Base-by-base conservation (phyloP, 2,888 invertebrate species). In the Chydorus sphaericus region DNA sequence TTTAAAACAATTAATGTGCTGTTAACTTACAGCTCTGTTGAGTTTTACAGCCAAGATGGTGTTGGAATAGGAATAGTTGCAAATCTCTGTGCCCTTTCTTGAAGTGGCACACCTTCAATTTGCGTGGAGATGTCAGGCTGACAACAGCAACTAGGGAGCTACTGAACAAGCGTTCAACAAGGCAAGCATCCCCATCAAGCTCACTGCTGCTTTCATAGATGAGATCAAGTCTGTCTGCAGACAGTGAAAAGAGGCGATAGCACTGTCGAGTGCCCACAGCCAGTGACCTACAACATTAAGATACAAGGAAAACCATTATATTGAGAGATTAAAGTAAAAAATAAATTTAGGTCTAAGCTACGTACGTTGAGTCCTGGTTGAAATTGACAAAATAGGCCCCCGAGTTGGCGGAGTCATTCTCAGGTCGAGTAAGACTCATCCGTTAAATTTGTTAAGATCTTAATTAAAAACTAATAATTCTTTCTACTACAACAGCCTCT, bases 361-460 rank as follows among this genome's bases (percentile, higher is more conserved):
- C n/a, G n/a, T n/a, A 94, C 94, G 93, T 87, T 81, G 84, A 85
- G 73, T 96, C 94, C 73, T 96, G 94, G 74, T 96, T 96, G 71
- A 96, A 96, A 75, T 91, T 92, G 66, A 93, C 91, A 73, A 89
- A 92, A 73, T 87, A 83, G 72, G 85, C 83, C 73, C 85, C 86
- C 73, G 81, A 81, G 75, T 83, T 79, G 70, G n/a, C n/a, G n/a
- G 83, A 75, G 73, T 84, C 85, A 70, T 81, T 79, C 68, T 79
- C 78, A 74, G 79, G 80, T 74, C 78, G 81, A 78, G 82, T 79
- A 76, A 83, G 81, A 82, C 82, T 86, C 86, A 86, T 86, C 33
- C 33, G 77, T 44, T 44, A 26, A 26, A 44, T 44, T 23, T n/a
- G n/a, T n/a, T n/a, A n/a, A n/a, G n/a, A n/a, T n/a, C n/a, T n/a